Evolutionary conservation across 1,140 invertebrate species (phyloP).

Genomic region (Drosophila takahashii): DNA sequence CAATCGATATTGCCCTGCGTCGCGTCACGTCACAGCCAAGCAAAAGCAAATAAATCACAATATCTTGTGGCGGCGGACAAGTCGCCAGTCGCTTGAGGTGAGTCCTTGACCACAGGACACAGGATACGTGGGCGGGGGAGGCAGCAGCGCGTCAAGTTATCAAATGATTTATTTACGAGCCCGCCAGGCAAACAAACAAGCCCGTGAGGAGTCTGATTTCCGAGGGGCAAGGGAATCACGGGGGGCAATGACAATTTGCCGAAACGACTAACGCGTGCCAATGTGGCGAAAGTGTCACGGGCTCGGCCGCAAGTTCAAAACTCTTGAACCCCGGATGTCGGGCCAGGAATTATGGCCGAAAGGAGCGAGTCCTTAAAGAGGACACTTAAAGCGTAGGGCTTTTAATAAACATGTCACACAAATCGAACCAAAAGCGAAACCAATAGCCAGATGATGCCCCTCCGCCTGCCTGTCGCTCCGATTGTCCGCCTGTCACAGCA

Average conservation of each 20-base stretch:
- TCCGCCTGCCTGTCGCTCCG: neutral
- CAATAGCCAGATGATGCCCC: slow-evolving; percentile 29
- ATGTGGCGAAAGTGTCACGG: slow-evolving; percentile 18
- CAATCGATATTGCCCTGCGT: slow-evolving; percentile 39
- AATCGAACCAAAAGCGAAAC: slow-evolving; percentile 49
- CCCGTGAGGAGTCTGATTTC: slow-evolving; percentile 26
- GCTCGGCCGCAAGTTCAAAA: slow-evolving; percentile 64
- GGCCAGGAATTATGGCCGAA: slow-evolving; percentile 61
- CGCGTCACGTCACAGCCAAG: slow-evolving; percentile 67
- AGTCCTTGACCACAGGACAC: slow-evolving; percentile 65
- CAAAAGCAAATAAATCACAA: slow-evolving; percentile 81
- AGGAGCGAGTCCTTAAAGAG: slow-evolving; percentile 21
- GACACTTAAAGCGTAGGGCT: slow-evolving; percentile 21
- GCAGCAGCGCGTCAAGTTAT: slow-evolving; percentile 74
- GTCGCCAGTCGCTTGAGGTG: slow-evolving; percentile 68
- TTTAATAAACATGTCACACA: slow-evolving; percentile 35
- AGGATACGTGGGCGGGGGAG: slow-evolving; percentile 10
- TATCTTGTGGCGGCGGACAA: slow-evolving; percentile 75
- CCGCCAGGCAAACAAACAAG: slow-evolving; percentile 78
- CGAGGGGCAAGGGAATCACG: no score
- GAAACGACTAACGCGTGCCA: slow-evolving; percentile 57
- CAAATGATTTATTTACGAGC: slow-evolving; percentile 82
- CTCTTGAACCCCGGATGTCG: slow-evolving; percentile 67
- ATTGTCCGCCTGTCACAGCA: slow-evolving; percentile 27
- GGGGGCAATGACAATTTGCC: slow-evolving; percentile 65